Percentiles rank a stretch among this genome's conserved stretches.
Evolutionary conservation across 1,140 invertebrate genomes (phyloP).

Genomic region (Brachionus rotundiformis): DNA sequence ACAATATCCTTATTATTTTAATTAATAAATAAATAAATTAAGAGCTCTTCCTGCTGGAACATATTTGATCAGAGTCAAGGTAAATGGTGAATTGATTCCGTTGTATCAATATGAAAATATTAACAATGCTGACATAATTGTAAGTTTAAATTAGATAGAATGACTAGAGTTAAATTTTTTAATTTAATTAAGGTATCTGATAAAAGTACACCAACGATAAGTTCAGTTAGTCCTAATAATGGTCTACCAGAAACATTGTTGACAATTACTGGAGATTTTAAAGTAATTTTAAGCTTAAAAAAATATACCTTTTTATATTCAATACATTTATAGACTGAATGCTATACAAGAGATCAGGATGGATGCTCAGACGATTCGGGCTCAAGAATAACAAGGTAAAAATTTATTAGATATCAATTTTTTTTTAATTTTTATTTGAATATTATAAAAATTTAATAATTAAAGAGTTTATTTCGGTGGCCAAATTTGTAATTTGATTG

Average conservation of each 20-base stretch:
- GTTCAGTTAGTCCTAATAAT: slow-evolving; percentile 50
- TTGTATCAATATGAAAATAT: slow-evolving; percentile 37
- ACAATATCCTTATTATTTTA: background rate
- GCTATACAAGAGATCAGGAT: slow-evolving; percentile 36
- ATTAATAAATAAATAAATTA: background rate
- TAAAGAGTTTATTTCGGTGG: slow-evolving; percentile 42
- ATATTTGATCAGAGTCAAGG: slow-evolving; percentile 34
- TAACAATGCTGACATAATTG: background rate
- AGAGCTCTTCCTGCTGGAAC: slow-evolving; percentile 4
- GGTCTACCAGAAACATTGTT: slow-evolving; percentile 54
- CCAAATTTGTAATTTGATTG: slow-evolving; percentile 24
- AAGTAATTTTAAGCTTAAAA: background rate
- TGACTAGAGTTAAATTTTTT: background rate
- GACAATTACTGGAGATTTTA: slow-evolving; percentile 53
- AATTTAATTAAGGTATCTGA: slow-evolving; percentile 54
- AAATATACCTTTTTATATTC: no score
- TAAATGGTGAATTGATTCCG: slow-evolving; percentile 27
- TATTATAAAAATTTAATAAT: background rate
- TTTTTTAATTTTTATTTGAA: background rate
- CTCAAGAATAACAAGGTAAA: slow-evolving; percentile 25
- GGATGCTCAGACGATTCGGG: slow-evolving; percentile 8
- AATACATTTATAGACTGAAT: slow-evolving; percentile 20
- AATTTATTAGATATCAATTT: no score
- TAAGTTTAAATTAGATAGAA: background rate
- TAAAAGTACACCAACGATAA: slow-evolving; percentile 55